phyloP scores from a whole-genome alignment of 2,797 vertebrate genomes.

The Lateolabrax maculatus region DNA sequence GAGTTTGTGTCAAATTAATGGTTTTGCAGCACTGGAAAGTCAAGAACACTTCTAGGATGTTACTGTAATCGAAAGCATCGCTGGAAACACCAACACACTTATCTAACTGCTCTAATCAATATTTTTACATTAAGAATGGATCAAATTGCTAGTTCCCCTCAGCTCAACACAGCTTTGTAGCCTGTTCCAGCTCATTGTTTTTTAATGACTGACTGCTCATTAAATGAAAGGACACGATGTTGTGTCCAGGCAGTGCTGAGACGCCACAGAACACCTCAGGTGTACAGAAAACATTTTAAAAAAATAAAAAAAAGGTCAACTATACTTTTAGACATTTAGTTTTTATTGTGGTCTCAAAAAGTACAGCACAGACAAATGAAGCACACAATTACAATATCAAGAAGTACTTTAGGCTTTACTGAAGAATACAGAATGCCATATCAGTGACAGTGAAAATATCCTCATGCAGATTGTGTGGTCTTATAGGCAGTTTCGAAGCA shows the following conservation, averaged over 20 bases:
- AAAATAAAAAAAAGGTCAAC: not conserved
- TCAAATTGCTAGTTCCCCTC: too few relatives aligned
- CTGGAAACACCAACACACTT: too few relatives aligned
- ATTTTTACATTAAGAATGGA: too few relatives aligned
- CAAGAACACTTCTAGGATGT: too few relatives aligned
- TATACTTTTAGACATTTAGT: conserved; percentile 48
- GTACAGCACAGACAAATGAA: conserved; percentile 77
- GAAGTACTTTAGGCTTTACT: conserved; percentile 44
- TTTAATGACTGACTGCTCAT: too few relatives aligned
- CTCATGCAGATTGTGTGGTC: conserved; percentile 75
- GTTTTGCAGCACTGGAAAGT: too few relatives aligned
- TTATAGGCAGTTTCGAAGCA: conserved; percentile 67
- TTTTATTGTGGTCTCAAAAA: conserved; percentile 81
- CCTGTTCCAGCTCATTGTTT: too few relatives aligned
- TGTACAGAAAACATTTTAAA: not conserved
- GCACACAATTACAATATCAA: conserved; percentile 63
- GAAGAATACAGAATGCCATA: conserved; percentile 43
- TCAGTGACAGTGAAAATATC: conserved; percentile 55
- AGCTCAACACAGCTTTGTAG: too few relatives aligned
- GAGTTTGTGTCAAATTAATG: too few relatives aligned
- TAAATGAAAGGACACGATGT: too few relatives aligned
- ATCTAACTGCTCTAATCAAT: too few relatives aligned
- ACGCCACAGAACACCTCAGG: not conserved
- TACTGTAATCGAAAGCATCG: too few relatives aligned
- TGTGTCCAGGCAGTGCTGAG: not conserved